Conservation (phyloP, 2,113 vertebrate species). For the Caretta caretta region DNA sequence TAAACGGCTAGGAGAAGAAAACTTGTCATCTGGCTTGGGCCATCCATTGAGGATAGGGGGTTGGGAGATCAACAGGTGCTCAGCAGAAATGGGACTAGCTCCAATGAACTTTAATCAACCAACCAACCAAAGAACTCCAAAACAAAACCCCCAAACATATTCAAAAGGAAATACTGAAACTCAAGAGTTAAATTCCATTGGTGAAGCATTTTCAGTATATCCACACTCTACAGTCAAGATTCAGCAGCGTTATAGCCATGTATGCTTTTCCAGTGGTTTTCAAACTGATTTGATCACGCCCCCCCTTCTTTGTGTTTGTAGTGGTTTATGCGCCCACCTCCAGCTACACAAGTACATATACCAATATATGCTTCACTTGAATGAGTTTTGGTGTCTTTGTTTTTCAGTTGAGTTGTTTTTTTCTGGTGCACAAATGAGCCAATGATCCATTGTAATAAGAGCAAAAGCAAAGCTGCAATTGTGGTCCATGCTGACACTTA, state of each 20-base stretch:
- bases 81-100: not conserved
- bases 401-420: too few species aligned
- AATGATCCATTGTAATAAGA: too few species aligned
- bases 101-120: not conserved
- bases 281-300: too few species aligned
- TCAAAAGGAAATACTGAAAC: not conserved
- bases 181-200: not conserved
- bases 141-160: not conserved
- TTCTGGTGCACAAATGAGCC: too few species aligned
- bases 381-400: too few species aligned
- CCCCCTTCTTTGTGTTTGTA: too few species aligned
- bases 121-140: not conserved
- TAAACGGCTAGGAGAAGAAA: not conserved
- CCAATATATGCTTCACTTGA: too few species aligned
- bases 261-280: not conserved
- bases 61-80: not conserved
- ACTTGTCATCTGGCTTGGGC: not conserved
- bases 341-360: too few species aligned
- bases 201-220: not conserved
- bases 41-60: not conserved
- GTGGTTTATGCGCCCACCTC: too few species aligned
- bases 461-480: too few species aligned
- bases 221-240: not conserved
- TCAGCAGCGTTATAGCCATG: not conserved
- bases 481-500: too few species aligned